Base-by-base conservation (phyloP, 2,888 invertebrate genomes). In the Harmothoe impar region DNA sequence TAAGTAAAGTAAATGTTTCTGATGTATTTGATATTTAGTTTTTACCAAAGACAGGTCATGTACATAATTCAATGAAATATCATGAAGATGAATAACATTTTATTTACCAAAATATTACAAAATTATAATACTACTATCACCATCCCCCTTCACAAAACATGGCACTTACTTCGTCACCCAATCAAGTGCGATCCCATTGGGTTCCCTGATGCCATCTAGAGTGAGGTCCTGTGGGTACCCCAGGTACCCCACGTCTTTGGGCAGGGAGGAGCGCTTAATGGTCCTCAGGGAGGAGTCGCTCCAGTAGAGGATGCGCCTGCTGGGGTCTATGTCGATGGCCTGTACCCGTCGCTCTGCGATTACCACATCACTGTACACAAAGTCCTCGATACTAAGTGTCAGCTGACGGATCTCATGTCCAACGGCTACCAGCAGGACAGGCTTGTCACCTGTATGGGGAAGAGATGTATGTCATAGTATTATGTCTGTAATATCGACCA, bases 261-360 rank as follows among this genome's bases (percentile, higher is more conserved):
- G 97, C 97, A 99, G 98, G 95, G 98, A 98, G 0, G 99, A 98
- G 0, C 99, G 97, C 95, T 98, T 98, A 93, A 99, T 98, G 0
- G 98, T 98, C 95, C 98, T 97, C 91, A 98, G 98, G 94, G 98
- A 98, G 92, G 98, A 98, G 95, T 99, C 99, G 0, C 98, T 98
- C 99, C 99, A 99, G 96, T 98, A 99, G 90, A 99, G 96, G 95
- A 95, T 91, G 89, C 93, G 94, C 92, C 95, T 94, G 68, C 97
- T 97, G 0, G 98, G 97, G 96, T 99, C 98, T 94, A 98, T 98
- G 96, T 99, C 99, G 89, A 99, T 96, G 0, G 98, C 98, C 94
- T 98, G 86, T 20, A 99, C 98, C 89, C 98, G 97, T 95, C 98
- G 98, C 95, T 99, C 99, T 20, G 98, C 97, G 0, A 97, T 97